A percentile compares a stretch with the other conserved stretches of the same genome.
phyloP scores from a whole-genome alignment of 2,113 vertebrate species.

The Bothrops jararaca region DNA sequence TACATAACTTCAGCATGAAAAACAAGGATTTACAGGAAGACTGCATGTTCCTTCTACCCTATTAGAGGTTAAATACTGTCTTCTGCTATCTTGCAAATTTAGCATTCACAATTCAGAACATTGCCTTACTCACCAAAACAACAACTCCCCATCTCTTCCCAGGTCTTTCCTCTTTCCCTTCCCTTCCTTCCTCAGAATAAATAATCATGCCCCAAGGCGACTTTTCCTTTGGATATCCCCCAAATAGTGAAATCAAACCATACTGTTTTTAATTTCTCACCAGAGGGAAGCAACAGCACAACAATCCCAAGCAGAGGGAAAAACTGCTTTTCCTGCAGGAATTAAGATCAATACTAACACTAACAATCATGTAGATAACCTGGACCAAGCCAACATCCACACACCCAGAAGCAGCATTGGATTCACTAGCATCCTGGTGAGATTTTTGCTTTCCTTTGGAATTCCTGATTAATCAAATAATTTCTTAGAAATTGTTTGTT shows the following conservation, averaged over 20 bases:
- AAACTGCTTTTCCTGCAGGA: neutral
- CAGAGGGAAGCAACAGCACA: neutral
- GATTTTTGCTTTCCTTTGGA: neutral
- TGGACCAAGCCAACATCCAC: neutral
- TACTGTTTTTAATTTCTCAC: neutral
- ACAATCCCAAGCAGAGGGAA: neutral
- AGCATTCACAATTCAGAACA: neutral
- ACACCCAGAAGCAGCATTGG: neutral
- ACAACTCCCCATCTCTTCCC: neutral
- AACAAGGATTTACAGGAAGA: neutral
- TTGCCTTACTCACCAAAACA: neutral
- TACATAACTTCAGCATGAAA: neutral
- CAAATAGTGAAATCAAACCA: neutral
- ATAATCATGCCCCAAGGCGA: neutral
- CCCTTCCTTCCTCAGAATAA: neutral
- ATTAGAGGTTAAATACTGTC: neutral
- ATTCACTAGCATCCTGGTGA: neutral
- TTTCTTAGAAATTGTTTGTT: neutral
- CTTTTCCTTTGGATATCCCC: neutral
- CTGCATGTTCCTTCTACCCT: neutral
- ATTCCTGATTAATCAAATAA: neutral
- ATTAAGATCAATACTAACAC: neutral
- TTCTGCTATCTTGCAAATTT: neutral
- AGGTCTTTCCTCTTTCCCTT: neutral
- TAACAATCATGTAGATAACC: neutral